Evolutionary conservation across 2,888 invertebrate genomes (phyloP).

Genomic region (Sipha maydis): DNA sequence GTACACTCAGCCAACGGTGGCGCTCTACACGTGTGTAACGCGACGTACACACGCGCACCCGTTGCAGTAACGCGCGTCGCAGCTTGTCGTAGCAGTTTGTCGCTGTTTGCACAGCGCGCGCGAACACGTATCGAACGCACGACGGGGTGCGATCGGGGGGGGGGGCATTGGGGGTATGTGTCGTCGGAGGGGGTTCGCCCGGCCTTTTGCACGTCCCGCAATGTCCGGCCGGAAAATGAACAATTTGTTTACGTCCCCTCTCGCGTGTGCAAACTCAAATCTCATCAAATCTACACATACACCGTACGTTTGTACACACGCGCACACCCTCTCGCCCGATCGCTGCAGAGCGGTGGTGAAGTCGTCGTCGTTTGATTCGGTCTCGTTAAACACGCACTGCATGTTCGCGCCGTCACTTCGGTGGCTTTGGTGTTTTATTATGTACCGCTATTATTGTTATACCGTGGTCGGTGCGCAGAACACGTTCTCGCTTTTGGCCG

Average conservation of each 20-base stretch:
- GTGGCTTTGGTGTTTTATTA: no score
- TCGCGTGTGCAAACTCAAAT: constrained; percentile 19
- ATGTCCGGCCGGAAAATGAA: constrained; percentile 56
- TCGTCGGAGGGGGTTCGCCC: not conserved
- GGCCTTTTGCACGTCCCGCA: constrained; percentile 50
- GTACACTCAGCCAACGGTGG: not conserved
- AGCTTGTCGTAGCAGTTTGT: not conserved
- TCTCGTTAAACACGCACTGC: no score
- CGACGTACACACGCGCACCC: not conserved
- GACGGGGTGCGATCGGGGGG: no score
- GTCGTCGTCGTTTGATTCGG: not conserved
- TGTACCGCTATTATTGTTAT: no score
- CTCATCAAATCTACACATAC: constrained; percentile 28
- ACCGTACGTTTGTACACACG: no score
- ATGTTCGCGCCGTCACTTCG: no score
- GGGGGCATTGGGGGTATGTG: no score
- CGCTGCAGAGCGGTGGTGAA: not conserved
- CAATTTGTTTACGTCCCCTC: constrained; percentile 41
- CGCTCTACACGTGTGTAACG: not conserved
- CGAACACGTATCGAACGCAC: no score
- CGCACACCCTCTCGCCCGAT: not conserved
- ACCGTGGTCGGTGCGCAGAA: not conserved
- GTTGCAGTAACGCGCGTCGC: no score
- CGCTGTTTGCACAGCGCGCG: no score
- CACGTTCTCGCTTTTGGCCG: not conserved